A percentile compares a stretch with the other conserved stretches of the same genome.
phyloP scores from a whole-genome alignment of 2,113 vertebrate genomes.

The Passer domesticus region DNA sequence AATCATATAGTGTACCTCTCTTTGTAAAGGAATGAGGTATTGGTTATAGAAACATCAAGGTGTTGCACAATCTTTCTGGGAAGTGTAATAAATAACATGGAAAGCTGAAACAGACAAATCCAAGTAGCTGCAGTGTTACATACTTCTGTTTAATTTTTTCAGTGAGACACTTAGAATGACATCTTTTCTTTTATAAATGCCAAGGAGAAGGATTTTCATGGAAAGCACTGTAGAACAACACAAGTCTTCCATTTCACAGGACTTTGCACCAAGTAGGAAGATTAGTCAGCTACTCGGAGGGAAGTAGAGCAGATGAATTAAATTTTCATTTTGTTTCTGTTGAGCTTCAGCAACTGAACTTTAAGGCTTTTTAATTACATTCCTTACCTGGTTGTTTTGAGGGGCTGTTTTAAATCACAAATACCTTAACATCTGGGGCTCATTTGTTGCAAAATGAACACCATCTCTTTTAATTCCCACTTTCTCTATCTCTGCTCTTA shows the following conservation, averaged over 20 bases:
- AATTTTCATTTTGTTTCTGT: not conserved
- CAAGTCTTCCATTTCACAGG: not conserved
- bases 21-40: not conserved
- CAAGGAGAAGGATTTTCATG: not conserved
- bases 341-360: constrained; percentile 10
- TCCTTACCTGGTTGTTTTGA: constrained; percentile 36
- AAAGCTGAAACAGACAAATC: not conserved
- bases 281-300: not conserved
- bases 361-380: constrained; percentile 35
- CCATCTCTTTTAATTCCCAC: constrained; percentile 24
- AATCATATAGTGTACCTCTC: not conserved
- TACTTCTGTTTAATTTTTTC: not conserved
- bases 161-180: not conserved
- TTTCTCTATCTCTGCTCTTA: constrained; percentile 21
- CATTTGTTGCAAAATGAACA: constrained; percentile 36
- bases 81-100: not conserved
- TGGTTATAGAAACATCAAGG: not conserved
- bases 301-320: not conserved
- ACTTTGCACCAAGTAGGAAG: not conserved
- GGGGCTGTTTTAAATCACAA: not conserved
- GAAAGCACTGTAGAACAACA: not conserved
- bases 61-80: not conserved
- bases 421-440: constrained; percentile 30
- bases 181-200: not conserved
- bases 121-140: not conserved